A percentile compares a stretch with the other conserved stretches of the same genome.
Conservation (phyloP, 2,797 vertebrate genomes). For the Channa striata region DNA sequence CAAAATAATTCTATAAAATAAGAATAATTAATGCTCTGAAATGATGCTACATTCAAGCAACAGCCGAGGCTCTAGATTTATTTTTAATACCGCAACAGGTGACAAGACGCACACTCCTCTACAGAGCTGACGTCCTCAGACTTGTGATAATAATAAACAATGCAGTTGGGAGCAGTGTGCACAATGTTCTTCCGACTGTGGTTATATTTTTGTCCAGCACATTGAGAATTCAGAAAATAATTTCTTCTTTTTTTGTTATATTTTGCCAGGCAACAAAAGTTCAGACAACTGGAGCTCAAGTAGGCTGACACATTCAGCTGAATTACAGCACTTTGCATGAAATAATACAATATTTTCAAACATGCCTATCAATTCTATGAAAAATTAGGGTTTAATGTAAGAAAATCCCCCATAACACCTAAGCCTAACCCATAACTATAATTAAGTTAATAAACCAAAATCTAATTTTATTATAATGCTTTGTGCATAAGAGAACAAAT, state of each 20-base stretch:
- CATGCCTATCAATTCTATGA: conserved; percentile 13
- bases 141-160: background rate
- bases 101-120: background rate
- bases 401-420: conserved; percentile 31
- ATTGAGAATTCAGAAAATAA: too few relatives aligned
- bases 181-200: background rate
- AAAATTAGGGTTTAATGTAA: conserved; percentile 31
- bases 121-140: background rate
- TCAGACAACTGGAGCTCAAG: background rate
- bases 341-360: conserved; percentile 31
- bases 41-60: background rate
- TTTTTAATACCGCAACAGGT: background rate
- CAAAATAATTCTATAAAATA: conserved; percentile 3
- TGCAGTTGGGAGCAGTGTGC: background rate
- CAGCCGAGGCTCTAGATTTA: background rate
- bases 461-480: background rate
- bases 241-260: background rate
- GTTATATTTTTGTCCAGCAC: background rate
- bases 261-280: background rate
- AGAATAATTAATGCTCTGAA: background rate
- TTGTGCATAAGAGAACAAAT: background rate
- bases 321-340: conserved; percentile 20
- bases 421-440: too few relatives aligned
- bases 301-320: background rate
- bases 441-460: too few relatives aligned